phyloP scores from a whole-genome alignment of 2,113 vertebrate genomes.

The Engraulis encrasicolus region DNA sequence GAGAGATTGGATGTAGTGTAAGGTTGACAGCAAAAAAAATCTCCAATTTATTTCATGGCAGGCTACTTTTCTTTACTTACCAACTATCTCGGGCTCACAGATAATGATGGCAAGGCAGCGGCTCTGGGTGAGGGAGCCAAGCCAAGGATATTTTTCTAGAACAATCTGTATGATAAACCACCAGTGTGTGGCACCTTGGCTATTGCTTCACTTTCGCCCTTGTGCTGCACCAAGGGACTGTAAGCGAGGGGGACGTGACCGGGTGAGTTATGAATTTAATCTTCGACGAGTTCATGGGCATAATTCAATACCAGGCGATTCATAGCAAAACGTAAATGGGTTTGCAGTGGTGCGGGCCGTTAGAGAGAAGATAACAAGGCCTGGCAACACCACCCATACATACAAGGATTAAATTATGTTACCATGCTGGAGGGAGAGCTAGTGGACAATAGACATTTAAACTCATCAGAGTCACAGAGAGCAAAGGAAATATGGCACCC shows the following conservation, averaged over 20 bases:
- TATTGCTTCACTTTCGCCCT: background rate
- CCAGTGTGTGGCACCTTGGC: background rate
- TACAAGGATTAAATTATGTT: background rate
- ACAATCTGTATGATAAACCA: constrained; percentile 15
- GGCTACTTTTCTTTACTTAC: background rate
- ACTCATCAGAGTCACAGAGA: background rate
- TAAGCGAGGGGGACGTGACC: constrained; percentile 1
- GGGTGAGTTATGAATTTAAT: constrained; percentile 33
- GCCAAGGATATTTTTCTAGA: constrained; percentile 9
- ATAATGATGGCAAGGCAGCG: background rate
- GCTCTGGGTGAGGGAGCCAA: background rate
- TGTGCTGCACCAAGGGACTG: background rate
- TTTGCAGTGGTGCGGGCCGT: background rate
- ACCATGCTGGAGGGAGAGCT: background rate
- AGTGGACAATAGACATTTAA: background rate
- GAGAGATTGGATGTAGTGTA: no score
- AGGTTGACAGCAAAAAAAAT: background rate
- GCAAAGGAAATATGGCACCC: no score
- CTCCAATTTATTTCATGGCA: constrained; percentile 7
- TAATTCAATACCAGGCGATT: constrained; percentile 24
- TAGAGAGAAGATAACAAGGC: background rate
- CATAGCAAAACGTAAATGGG: constrained; percentile 18
- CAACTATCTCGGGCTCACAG: constrained; percentile 9
- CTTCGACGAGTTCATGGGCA: background rate
- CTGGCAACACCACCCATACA: background rate